phyloP scores from a whole-genome alignment of 1,140 invertebrate species.

The Colletes gigas region DNA sequence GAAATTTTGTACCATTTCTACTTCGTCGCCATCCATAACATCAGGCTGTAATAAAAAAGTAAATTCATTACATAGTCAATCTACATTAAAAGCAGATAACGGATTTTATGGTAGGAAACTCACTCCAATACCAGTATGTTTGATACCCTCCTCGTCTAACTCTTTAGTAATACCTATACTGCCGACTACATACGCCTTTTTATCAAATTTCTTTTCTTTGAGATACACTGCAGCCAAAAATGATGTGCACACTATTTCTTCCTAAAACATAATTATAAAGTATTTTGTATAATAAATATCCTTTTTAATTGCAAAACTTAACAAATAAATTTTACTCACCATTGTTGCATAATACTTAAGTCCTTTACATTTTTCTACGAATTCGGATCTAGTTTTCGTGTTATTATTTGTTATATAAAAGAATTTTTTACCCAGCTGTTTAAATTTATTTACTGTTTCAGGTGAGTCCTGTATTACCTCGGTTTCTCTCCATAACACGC shows the following conservation, averaged over 20 bases:
- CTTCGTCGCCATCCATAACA: constrained; percentile 74
- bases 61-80: background rate
- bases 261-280: constrained; percentile 75
- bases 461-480: constrained; percentile 86
- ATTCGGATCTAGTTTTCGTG: constrained; percentile 90
- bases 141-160: constrained; percentile 89
- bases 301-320: constrained; percentile 19
- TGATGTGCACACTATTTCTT: constrained; percentile 92
- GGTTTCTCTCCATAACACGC: constrained; percentile 92
- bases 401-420: constrained; percentile 97
- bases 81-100: background rate
- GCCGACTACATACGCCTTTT: constrained; percentile 93
- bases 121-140: constrained; percentile 88
- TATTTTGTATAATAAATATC: constrained; percentile 37
- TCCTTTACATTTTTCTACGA: constrained; percentile 87
- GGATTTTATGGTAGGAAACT: constrained; percentile 66
- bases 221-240: constrained; percentile 92
- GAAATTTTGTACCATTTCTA: constrained; percentile 79
- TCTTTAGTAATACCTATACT: constrained; percentile 89
- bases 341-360: constrained; percentile 87
- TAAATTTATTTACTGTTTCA: constrained; percentile 87
- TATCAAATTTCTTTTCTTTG: constrained; percentile 86
- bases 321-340: constrained; percentile 72
- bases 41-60: constrained; percentile 80
- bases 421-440: constrained; percentile 89